Conservation (phyloP, 2,797 vertebrate genomes). For the Distichodus sexfasciatus region DNA sequence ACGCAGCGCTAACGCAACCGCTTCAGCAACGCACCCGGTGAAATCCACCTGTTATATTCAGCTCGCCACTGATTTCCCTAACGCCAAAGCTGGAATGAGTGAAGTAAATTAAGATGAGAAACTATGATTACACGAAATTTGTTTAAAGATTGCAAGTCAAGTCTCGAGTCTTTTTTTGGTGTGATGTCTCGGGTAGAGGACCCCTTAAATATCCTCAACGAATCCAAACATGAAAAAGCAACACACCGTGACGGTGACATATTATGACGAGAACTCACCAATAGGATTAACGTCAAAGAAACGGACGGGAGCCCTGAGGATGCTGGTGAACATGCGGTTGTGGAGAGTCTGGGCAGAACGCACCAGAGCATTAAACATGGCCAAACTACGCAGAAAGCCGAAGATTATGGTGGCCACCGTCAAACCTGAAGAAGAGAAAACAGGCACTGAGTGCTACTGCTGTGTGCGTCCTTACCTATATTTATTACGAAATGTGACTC, state of each 20-base stretch:
- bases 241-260: not conserved
- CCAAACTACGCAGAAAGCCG: conserved; percentile 77
- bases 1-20: too few relatives aligned
- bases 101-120: too few relatives aligned
- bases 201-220: too few relatives aligned
- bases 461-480: not conserved
- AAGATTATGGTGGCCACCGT: conserved; percentile 80
- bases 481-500: too few relatives aligned
- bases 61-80: too few relatives aligned
- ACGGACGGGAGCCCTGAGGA: conserved; percentile 65
- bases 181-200: too few relatives aligned
- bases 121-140: too few relatives aligned
- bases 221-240: not conserved
- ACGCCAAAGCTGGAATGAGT: too few relatives aligned
- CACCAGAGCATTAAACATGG: conserved; percentile 83
- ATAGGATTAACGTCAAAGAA: conserved; percentile 78
- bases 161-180: too few relatives aligned
- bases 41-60: too few relatives aligned
- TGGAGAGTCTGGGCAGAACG: conserved; percentile 81
- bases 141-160: too few relatives aligned
- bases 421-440: conserved; percentile 71
- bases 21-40: too few relatives aligned
- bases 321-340: conserved; percentile 70
- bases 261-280: conserved; percentile 57
- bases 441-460: not conserved